These are phyloP conservation scores for Oeneis ivallda DNA, from an alignment of 2,888 invertebrate species.

Conservation along the genomic window DNA sequence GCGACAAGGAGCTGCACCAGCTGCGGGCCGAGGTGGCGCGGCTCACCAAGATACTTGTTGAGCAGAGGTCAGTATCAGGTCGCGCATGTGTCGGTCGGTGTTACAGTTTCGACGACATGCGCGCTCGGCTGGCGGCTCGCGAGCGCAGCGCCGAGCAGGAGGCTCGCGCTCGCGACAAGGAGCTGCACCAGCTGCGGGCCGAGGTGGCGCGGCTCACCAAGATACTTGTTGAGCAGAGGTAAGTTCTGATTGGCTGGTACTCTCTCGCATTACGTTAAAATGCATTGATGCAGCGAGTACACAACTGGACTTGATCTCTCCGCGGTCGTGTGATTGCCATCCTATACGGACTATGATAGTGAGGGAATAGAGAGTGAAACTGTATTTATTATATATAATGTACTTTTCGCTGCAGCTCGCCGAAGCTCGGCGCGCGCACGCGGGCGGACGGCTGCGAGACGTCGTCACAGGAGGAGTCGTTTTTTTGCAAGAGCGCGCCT, in stretches of 20 bases:
- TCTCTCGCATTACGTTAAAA: too few species aligned
- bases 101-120: constrained; percentile 75
- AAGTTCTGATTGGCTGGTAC: too few species aligned
- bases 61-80: constrained; percentile 45
- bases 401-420: constrained; percentile 55
- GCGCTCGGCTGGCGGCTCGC: constrained; percentile 56
- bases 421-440: constrained; percentile 67
- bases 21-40: too few species aligned
- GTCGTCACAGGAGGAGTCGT: constrained; percentile 46
- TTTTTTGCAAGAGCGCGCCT: constrained; percentile 38
- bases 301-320: too few species aligned
- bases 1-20: not conserved
- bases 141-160: constrained; percentile 65
- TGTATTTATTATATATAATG: too few species aligned
- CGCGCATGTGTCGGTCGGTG: not conserved
- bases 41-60: too few species aligned
- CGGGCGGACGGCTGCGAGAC: constrained; percentile 73
- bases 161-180: constrained; percentile 60
- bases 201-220: constrained; percentile 74
- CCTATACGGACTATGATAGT: too few species aligned
- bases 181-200: constrained; percentile 61
- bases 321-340: too few species aligned
- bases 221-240: constrained; percentile 70
- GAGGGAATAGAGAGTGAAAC: too few species aligned
- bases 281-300: too few species aligned